These are phyloP conservation scores for Petrocephalus schoutedeni DNA, from an alignment of 2,797 vertebrate species.

Conservation along the genomic window DNA sequence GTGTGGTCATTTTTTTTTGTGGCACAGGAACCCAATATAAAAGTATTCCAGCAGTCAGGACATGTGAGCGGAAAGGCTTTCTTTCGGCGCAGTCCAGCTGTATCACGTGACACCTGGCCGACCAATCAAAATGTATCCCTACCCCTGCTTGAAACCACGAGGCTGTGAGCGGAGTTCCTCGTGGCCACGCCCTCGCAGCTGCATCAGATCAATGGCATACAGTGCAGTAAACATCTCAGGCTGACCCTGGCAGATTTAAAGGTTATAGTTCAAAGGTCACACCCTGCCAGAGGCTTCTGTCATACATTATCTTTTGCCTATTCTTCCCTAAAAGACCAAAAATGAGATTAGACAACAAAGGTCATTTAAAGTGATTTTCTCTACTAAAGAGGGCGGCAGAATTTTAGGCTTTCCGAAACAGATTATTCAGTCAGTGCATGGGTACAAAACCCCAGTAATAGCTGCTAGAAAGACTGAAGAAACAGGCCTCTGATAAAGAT, in stretches of 20 bases:
- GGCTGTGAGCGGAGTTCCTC: constrained; percentile 25
- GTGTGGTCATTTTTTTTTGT: background rate
- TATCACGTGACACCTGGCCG: background rate
- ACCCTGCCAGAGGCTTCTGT: constrained; percentile 54
- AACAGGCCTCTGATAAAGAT: background rate
- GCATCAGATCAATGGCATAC: background rate
- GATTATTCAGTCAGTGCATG: background rate
- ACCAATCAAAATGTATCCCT: background rate
- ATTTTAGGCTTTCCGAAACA: background rate
- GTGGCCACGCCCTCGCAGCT: background rate
- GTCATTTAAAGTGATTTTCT: constrained; percentile 64
- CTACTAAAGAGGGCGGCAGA: constrained; percentile 34
- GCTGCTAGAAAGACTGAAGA: background rate
- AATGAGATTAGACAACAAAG: constrained; percentile 47
- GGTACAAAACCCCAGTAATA: background rate
- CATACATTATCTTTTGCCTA: constrained; percentile 58
- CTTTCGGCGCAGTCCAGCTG: background rate
- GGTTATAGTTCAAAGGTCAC: constrained; percentile 61
- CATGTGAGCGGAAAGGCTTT: background rate
- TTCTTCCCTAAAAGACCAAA: constrained; percentile 42
- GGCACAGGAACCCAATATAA: background rate
- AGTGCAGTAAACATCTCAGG: constrained; percentile 15
- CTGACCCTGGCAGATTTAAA: constrained; percentile 47
- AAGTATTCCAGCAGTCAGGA: background rate
- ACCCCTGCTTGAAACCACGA: background rate